Evolutionary conservation across 2,113 vertebrate species (phyloP).

Genomic region (Xiphias gladius): DNA sequence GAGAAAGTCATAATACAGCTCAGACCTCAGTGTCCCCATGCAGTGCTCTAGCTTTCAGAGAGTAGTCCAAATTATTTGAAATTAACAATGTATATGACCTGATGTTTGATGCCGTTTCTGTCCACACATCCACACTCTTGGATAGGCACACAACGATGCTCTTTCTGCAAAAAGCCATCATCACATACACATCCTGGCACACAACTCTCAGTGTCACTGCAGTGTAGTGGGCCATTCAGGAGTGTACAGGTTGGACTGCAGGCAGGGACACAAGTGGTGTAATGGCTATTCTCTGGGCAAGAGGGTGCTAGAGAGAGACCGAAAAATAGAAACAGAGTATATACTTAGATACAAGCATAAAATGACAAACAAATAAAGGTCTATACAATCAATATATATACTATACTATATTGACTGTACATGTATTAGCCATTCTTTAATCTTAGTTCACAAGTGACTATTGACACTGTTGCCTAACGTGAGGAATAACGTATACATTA

Average conservation of each 20-base stretch:
- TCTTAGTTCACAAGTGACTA: not conserved
- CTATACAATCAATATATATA: not conserved
- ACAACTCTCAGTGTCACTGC: conserved; percentile 78
- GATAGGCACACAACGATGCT: conserved; percentile 83
- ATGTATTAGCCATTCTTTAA: not conserved
- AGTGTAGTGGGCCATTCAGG: conserved; percentile 82
- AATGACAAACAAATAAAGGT: not conserved
- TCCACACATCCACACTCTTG: conserved; percentile 87
- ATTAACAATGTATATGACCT: conserved; percentile 49
- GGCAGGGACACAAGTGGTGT: conserved; percentile 80
- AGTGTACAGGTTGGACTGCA: conserved; percentile 87
- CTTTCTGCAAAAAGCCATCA: conserved; percentile 83
- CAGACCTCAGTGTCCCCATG: not conserved
- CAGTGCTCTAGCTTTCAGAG: not conserved
- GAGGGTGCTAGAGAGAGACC: conserved; percentile 77
- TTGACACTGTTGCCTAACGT: not conserved
- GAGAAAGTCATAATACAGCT: not conserved
- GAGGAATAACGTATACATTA: not conserved
- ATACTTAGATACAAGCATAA: not conserved
- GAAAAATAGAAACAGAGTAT: not conserved
- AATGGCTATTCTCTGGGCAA: conserved; percentile 84
- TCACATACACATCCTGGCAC: conserved; percentile 86
- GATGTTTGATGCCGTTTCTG: conserved; percentile 79
- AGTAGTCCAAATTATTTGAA: not conserved
- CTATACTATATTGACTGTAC: not conserved